Percentiles rank a stretch among this genome's conserved stretches.
These are phyloP conservation scores for Amphimallon solstitiale DNA, from an alignment of 2,888 invertebrate genomes.

Conservation along the genomic window DNA sequence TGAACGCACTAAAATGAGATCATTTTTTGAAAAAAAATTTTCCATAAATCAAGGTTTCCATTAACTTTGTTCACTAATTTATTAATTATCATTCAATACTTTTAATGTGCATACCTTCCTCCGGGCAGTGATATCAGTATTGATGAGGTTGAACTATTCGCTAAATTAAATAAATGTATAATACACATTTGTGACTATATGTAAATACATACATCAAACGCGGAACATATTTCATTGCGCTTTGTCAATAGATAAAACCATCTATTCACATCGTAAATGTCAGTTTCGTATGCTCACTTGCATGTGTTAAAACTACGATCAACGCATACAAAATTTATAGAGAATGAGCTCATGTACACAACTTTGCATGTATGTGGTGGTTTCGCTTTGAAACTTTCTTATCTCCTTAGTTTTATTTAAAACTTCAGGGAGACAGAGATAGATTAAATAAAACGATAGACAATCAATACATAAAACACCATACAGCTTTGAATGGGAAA, in stretches of 20 bases:
- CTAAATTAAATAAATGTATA: no score
- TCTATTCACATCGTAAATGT: neutral
- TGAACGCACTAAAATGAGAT: no score
- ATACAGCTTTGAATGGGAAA: constrained; percentile 33
- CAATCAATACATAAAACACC: constrained; percentile 27
- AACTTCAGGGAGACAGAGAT: neutral
- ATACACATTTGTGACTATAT: no score
- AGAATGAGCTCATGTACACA: neutral
- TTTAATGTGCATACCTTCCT: no score
- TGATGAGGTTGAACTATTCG: no score
- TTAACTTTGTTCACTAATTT: no score
- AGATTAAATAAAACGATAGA: constrained; percentile 30
- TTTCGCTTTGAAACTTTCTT: constrained; percentile 18
- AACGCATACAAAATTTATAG: constrained; percentile 15
- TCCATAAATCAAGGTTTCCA: no score
- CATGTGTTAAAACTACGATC: neutral
- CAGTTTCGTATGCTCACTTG: neutral
- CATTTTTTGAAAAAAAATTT: no score
- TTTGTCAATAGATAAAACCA: constrained; percentile 18
- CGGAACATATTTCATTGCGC: neutral
- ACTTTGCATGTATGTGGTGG: neutral
- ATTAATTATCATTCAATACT: no score
- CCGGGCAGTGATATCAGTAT: no score
- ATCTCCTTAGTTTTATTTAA: constrained; percentile 17
- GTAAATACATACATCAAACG: neutral